Conservation (phyloP, 1,140 invertebrate genomes). For the Hetaerina americana region DNA sequence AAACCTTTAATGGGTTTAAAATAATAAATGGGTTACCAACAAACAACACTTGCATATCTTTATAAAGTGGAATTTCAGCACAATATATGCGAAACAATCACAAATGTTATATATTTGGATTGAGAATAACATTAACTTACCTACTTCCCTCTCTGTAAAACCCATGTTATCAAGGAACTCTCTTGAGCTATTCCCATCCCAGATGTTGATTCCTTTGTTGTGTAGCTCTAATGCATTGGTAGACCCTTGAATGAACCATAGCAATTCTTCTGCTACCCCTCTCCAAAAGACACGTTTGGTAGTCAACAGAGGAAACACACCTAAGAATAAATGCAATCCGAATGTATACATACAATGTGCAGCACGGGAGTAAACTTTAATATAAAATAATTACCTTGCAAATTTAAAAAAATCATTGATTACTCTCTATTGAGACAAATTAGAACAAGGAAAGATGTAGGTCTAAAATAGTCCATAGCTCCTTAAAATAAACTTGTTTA, state of each 20-base stretch:
- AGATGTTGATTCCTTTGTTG: conserved; percentile 85
- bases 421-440: not conserved
- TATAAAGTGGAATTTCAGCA: not conserved
- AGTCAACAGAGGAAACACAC: conserved; percentile 78
- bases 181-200: conserved; percentile 92
- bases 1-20: too few relatives aligned
- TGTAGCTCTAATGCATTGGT: conserved; percentile 83
- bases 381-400: conserved; percentile 7
- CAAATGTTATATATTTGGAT: not conserved
- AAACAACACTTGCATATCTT: too few relatives aligned
- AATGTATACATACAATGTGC: not conserved
- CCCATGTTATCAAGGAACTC: conserved; percentile 82
- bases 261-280: conserved; percentile 84
- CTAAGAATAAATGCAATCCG: conserved; percentile 24
- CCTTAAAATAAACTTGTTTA: too few relatives aligned
- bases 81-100: not conserved
- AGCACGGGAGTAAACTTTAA: too few relatives aligned
- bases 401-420: conserved; percentile 1
- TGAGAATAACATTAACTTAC: conserved; percentile 29
- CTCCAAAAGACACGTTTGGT: conserved; percentile 93
- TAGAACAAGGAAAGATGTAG: not conserved
- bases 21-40: too few relatives aligned
- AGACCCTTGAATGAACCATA: conserved; percentile 91
- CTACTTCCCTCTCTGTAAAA: conserved; percentile 76
- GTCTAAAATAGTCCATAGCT: conserved; percentile 7